phyloP scores from a whole-genome alignment of 2,888 invertebrate species.

The Cryptophagus acutangulus region DNA sequence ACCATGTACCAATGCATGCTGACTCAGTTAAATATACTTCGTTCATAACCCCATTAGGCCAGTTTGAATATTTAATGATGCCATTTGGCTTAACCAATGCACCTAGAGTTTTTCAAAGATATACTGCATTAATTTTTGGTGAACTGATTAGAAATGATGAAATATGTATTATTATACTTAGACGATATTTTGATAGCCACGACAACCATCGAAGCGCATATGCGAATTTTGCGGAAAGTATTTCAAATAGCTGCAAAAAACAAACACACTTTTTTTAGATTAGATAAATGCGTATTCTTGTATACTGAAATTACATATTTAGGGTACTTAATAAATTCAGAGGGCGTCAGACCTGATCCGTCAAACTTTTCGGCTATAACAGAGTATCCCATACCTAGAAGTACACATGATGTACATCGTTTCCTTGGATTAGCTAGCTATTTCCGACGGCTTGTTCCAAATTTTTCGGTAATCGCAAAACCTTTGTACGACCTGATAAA shows the following conservation, averaged over 20 bases:
- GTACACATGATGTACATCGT: constrained; percentile 9
- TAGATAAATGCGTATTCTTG: constrained; percentile 31
- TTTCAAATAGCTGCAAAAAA: constrained; percentile 22
- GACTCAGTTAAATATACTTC: constrained; percentile 10
- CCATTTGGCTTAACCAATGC: constrained; percentile 16
- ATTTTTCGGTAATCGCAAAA: constrained; percentile 18
- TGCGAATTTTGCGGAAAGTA: constrained; percentile 7
- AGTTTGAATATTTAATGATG: constrained; percentile 12
- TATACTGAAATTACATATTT: constrained; percentile 26
- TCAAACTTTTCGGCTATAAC: constrained; percentile 5
- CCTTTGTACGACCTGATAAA: constrained; percentile 20
- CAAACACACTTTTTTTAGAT: too few species aligned
- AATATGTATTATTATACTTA: constrained; percentile 9
- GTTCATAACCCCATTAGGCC: constrained; percentile 19
- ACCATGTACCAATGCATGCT: constrained; percentile 22
- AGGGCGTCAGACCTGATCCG: constrained; percentile 14
- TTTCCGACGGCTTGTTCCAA: constrained; percentile 24
- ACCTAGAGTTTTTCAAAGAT: constrained; percentile 14
- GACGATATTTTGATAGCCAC: constrained; percentile 17
- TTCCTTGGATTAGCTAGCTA: constrained; percentile 26
- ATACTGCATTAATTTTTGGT: constrained; percentile 1
- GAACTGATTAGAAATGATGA: constrained; percentile 3
- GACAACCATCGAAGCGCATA: constrained; percentile 13
- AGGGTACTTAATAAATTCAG: constrained; percentile 27
- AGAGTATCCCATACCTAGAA: constrained; percentile 8